Conservation (phyloP, 2,888 invertebrate genomes). For the Caenorhabditis sp. region DNA sequence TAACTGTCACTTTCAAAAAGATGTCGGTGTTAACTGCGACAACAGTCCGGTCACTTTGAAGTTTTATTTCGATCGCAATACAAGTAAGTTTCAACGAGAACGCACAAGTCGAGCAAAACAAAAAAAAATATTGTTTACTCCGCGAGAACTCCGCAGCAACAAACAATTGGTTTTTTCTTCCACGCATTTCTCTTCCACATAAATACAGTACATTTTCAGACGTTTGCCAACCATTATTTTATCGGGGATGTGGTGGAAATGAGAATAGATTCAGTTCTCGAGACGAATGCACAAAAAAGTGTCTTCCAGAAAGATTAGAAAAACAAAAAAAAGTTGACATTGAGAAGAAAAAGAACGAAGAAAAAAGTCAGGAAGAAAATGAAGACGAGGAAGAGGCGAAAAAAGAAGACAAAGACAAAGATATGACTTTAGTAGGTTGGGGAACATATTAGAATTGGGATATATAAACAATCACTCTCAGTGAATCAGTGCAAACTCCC, state of each 20-base stretch:
- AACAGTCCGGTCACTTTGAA: constrained; percentile 29
- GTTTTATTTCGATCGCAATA: constrained; percentile 42
- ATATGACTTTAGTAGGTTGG: constrained; percentile 29
- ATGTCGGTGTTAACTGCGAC: constrained; percentile 35
- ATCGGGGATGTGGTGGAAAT: constrained; percentile 65
- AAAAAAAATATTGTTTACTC: not conserved
- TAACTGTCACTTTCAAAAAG: constrained; percentile 33
- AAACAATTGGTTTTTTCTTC: not conserved
- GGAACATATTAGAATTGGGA: not conserved
- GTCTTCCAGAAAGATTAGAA: constrained; percentile 16
- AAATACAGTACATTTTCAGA: constrained; percentile 18
- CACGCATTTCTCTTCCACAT: too few relatives aligned
- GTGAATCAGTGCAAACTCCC: constrained; percentile 41
- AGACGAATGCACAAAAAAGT: constrained; percentile 51
- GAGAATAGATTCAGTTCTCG: constrained; percentile 61
- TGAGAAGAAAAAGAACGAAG: constrained; percentile 3
- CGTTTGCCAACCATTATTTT: constrained; percentile 48
- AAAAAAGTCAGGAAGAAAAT: constrained; percentile 10
- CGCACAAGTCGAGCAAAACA: not conserved
- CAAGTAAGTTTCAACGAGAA: constrained; percentile 2
- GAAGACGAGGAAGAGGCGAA: constrained; percentile 6
- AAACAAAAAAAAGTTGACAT: constrained; percentile 7
- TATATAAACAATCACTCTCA: constrained; percentile 7
- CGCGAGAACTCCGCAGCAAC: not conserved
- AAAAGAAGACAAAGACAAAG: constrained; percentile 9